These are phyloP conservation scores for Apodemia duryi DNA, from an alignment of 2,888 invertebrate genomes.

Conservation along the genomic window DNA sequence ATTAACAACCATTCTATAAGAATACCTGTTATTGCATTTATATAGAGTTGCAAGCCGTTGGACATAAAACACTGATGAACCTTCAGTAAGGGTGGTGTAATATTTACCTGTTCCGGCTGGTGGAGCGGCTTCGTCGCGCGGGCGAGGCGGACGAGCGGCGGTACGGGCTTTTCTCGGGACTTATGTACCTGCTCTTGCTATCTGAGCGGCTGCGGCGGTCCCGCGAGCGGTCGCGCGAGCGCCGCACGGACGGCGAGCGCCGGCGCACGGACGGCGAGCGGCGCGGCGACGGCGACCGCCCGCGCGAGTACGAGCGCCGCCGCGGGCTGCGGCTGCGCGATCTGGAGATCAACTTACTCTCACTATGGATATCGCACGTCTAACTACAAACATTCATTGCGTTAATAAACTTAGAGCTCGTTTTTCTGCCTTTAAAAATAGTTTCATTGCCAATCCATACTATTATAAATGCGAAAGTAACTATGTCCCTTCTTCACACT, in stretches of 20 bases:
- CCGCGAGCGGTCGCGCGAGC: slow-evolving; percentile 55
- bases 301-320: slow-evolving; percentile 67
- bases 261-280: slow-evolving; percentile 67
- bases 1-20: slow-evolving; percentile 15
- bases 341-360: slow-evolving; percentile 38
- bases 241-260: slow-evolving; percentile 61
- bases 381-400: neutral
- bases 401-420: slow-evolving; percentile 1
- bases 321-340: slow-evolving; percentile 73
- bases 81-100: neutral
- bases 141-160: slow-evolving; percentile 54
- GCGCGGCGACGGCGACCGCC: slow-evolving; percentile 62
- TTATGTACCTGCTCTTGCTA: slow-evolving; percentile 64
- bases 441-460: too few species aligned
- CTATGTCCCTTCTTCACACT: too few species aligned
- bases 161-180: slow-evolving; percentile 33
- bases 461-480: too few species aligned
- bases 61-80: slow-evolving; percentile 13
- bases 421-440: neutral
- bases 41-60: slow-evolving; percentile 17
- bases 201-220: slow-evolving; percentile 69
- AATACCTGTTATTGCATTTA: slow-evolving; percentile 17
- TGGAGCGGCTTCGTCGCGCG: slow-evolving; percentile 45
- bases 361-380: neutral
- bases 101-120: slow-evolving; percentile 62